phyloP scores from a whole-genome alignment of 2,888 invertebrate species.

The Coelogynopora nodosa region DNA sequence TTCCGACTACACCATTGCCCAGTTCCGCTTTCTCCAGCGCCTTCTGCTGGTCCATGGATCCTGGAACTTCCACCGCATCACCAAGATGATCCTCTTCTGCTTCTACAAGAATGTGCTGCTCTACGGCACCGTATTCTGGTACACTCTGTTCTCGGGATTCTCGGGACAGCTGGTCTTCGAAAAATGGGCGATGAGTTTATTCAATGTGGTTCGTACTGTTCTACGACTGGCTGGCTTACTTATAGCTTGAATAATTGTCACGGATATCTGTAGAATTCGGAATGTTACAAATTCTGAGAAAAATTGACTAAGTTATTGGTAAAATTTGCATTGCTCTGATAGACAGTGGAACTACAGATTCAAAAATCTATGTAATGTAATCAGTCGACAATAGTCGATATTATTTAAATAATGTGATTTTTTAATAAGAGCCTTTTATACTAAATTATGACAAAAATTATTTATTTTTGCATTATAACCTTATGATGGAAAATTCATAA shows the following conservation, averaged over 20 bases:
- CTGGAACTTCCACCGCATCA: conserved; percentile 96
- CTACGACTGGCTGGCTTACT: conserved; percentile 29
- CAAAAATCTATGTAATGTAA: no score
- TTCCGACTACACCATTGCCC: conserved; percentile 94
- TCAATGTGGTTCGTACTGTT: conserved; percentile 85
- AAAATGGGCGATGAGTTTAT: conserved; percentile 92
- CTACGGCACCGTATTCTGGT: conserved; percentile 92
- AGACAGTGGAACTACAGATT: no score
- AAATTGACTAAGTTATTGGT: no score
- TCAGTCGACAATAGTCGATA: no score
- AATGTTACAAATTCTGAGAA: no score
- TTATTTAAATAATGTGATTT: no score
- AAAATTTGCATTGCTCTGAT: no score
- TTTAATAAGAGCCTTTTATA: no score
- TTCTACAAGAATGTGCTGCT: conserved; percentile 99
- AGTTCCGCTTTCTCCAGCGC: conserved; percentile 87
- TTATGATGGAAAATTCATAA: no score
- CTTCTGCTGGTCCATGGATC: conserved; percentile 92
- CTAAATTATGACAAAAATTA: no score
- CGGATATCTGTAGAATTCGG: neutral
- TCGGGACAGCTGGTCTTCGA: conserved; percentile 98
- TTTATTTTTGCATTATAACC: no score
- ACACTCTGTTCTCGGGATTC: conserved; percentile 95
- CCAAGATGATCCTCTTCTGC: conserved; percentile 82
- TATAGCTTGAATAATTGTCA: neutral